Conservation (phyloP, 2,113 vertebrate genomes). For the Chauna torquata region DNA sequence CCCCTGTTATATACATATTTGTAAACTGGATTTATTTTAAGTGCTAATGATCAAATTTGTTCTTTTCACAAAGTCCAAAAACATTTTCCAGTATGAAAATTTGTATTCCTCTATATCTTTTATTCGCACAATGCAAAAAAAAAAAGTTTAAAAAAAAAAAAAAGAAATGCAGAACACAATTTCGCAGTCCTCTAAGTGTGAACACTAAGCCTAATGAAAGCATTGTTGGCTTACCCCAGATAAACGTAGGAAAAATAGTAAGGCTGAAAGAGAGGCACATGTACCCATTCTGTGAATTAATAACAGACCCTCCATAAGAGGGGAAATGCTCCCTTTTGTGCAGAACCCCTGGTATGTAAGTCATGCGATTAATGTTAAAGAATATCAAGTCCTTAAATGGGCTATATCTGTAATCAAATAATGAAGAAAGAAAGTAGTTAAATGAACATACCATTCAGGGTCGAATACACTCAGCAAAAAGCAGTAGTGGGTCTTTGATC, state of each 20-base stretch:
- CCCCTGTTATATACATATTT: background rate
- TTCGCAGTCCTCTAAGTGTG: background rate
- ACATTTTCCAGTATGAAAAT: conserved; percentile 2
- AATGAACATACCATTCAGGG: conserved; percentile 76
- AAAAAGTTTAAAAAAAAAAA: background rate
- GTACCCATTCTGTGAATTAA: conserved; percentile 18
- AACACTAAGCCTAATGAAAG: conserved; percentile 8
- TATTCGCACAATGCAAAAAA: background rate
- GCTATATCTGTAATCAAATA: conserved; percentile 80
- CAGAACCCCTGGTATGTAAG: conserved; percentile 64
- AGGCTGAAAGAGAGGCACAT: background rate
- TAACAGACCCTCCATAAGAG: conserved; percentile 44
- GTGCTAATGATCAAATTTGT: conserved; percentile 24
- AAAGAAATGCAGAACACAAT: background rate
- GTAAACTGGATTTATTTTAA: background rate
- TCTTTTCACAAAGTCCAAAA: conserved; percentile 20
- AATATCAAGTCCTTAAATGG: conserved; percentile 68
- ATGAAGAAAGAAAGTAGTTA: conserved; percentile 74
- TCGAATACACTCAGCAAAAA: conserved; percentile 75
- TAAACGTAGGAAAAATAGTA: conserved; percentile 10
- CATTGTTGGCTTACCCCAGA: conserved; percentile 41
- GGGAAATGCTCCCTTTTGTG: conserved; percentile 57
- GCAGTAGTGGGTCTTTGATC: conserved; percentile 82
- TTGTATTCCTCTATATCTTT: background rate
- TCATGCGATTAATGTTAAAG: conserved; percentile 74